Base-by-base conservation (phyloP, 30 jellyfish, hydroid and myxozoan genomes). In the Phacellophora camtschatica region DNA sequence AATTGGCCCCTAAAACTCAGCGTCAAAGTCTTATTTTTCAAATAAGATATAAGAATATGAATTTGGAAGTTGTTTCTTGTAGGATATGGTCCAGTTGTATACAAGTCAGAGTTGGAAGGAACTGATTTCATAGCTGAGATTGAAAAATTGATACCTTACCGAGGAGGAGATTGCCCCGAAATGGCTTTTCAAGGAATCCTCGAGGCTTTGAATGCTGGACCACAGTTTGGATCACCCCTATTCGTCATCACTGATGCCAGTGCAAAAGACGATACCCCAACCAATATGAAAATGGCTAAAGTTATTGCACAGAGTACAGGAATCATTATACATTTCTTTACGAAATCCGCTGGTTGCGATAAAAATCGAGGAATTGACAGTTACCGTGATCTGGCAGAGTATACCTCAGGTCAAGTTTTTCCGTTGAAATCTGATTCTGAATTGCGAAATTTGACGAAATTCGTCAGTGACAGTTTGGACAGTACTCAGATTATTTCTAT, bases 91-190 rank as follows among this genome's bases (percentile, higher is more conserved):
- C 98, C 98, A 15, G 95, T 78, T 22, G 81, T 75, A 20, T 65
- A 77, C 65, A 71, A 67, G 37, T n/a, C 96, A 9, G 80, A 89
- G 28, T 33, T 64, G 36, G 67, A 90, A 62, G 84, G 83, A 32
- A 48, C 46, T 36, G 88, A 71, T 1, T 90, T 83, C 88, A 79
- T 78, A 10, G 43, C 36, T 2, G 88, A 66, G 32, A 71, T 90
- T 4, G 95, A 67, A 11, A 36, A 46, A 9, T 39, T 90, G 23
- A 34, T 43, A 24, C 89, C 98, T 19, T 51, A 35, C 18, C 94
- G 96, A 8, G 98, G 98, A 27, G 95, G 92, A 1, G 98, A 90
- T 56, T 90, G 98, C 77, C 74, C 92, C 3, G 98, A 90, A 57
- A 46, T 77, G 77, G 92, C 98, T 25, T 84, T 65, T 35, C 63